A percentile compares a stretch with the other conserved stretches of the same genome.
Evolutionary conservation across 2,113 vertebrate species (phyloP).

Genomic region (Spilogale gracilis): DNA sequence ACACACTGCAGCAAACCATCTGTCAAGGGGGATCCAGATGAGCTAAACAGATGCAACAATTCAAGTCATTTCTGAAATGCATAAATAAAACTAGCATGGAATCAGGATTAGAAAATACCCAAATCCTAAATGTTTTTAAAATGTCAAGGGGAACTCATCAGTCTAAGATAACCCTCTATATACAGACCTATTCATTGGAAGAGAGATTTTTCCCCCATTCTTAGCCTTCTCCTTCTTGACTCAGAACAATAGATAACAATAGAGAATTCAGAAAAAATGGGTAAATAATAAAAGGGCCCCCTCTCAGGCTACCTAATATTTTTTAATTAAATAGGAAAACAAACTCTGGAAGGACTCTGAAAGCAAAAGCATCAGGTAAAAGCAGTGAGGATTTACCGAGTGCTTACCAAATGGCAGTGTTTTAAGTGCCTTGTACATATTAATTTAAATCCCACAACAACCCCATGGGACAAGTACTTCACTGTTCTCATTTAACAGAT

Average conservation of each 20-base stretch:
- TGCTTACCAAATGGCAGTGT: neutral
- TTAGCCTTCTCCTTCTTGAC: neutral
- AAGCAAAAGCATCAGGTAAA: neutral
- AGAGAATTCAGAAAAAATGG: neutral
- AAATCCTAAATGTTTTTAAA: slow-evolving; percentile 69
- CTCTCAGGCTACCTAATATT: neutral
- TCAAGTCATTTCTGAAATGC: slow-evolving; percentile 82
- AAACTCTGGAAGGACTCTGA: neutral
- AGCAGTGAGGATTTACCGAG: neutral
- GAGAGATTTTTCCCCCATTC: neutral
- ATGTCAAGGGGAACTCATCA: slow-evolving; percentile 47
- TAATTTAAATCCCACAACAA: neutral
- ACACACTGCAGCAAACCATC: slow-evolving; percentile 79
- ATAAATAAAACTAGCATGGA: slow-evolving; percentile 81
- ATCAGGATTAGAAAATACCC: slow-evolving; percentile 79
- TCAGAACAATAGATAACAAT: neutral
- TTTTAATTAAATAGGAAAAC: slow-evolving; percentile 25
- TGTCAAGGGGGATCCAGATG: slow-evolving; percentile 87
- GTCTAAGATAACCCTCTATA: neutral
- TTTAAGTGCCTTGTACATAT: neutral
- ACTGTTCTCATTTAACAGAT: neutral
- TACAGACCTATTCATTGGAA: neutral
- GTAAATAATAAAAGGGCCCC: neutral
- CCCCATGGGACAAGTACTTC: neutral
- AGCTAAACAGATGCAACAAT: slow-evolving; percentile 86